These are phyloP conservation scores for Falco columbarius DNA, from an alignment of 2,797 vertebrate genomes.

Conservation along the genomic window DNA sequence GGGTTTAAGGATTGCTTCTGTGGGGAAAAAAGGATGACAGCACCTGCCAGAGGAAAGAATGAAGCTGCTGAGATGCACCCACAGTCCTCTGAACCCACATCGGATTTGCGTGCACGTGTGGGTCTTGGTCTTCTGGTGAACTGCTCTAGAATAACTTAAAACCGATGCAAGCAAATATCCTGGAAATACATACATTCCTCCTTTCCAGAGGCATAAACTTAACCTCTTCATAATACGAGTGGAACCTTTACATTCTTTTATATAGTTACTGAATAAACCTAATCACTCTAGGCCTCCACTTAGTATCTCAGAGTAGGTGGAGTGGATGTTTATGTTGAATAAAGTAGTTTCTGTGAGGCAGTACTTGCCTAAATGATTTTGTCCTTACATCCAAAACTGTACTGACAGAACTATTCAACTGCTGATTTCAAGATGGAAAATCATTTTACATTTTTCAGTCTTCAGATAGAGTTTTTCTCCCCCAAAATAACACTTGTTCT, in stretches of 20 bases:
- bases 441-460: neutral
- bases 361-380: neutral
- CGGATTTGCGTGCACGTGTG: rapidly evolving
- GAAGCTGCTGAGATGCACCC: neutral
- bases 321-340: neutral
- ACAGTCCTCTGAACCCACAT: neutral
- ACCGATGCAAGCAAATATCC: too few species aligned
- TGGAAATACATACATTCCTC: rapidly evolving
- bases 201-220: neutral
- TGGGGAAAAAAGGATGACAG: rapidly evolving
- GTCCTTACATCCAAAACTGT: neutral
- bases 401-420: neutral
- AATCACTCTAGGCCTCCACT: neutral
- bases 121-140: neutral
- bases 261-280: neutral
- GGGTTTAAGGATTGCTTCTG: rapidly evolving
- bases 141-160: rapidly evolving
- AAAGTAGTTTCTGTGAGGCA: neutral
- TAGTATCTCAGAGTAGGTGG: neutral
- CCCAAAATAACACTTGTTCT: neutral
- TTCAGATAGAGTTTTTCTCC: neutral
- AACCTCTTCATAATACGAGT: rapidly evolving
- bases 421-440: neutral
- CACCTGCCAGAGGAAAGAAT: rapidly evolving
- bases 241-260: neutral